Evolutionary conservation across 1,140 invertebrate species (phyloP).

Genomic region (Drosophila mauritiana): DNA sequence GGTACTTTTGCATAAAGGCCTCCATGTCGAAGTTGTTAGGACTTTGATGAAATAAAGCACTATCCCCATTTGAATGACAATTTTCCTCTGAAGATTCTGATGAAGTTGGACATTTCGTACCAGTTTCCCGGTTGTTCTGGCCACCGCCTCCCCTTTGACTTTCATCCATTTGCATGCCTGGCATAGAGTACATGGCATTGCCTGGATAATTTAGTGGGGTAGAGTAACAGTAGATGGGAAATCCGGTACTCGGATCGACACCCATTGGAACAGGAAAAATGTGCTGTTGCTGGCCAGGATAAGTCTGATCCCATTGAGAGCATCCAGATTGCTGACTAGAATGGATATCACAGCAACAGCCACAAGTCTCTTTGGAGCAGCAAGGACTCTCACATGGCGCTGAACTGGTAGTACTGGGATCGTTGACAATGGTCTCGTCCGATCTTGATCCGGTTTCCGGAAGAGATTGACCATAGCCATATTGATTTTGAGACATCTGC

Average conservation of each 20-base stretch:
- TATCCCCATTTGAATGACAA: neutral
- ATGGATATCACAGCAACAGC: neutral
- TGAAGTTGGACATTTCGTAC: neutral
- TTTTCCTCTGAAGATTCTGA: neutral
- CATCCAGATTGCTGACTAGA: neutral
- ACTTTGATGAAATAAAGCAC: neutral
- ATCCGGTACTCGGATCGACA: conserved; percentile 5
- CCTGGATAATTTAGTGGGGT: neutral
- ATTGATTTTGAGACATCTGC: conserved; percentile 5
- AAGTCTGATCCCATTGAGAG: neutral
- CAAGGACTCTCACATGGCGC: neutral
- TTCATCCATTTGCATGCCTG: conserved; percentile 7
- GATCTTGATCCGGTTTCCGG: neutral
- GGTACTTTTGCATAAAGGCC: conserved; percentile 31
- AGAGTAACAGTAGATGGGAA: conserved; percentile 6
- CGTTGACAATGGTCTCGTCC: conserved; percentile 33
- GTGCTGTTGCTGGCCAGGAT: conserved; percentile 6
- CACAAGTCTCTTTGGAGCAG: conserved; percentile 8
- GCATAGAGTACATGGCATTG: neutral
- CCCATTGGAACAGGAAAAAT: conserved; percentile 1
- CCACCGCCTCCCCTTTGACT: neutral
- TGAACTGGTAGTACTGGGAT: neutral
- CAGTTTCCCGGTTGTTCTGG: neutral
- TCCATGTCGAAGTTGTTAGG: conserved; percentile 1
- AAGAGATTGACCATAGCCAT: conserved; percentile 1